Evolutionary conservation across 64 coral and sea anemone genomes (phyloP).

Genomic region (Dendronephthya gigantea): DNA sequence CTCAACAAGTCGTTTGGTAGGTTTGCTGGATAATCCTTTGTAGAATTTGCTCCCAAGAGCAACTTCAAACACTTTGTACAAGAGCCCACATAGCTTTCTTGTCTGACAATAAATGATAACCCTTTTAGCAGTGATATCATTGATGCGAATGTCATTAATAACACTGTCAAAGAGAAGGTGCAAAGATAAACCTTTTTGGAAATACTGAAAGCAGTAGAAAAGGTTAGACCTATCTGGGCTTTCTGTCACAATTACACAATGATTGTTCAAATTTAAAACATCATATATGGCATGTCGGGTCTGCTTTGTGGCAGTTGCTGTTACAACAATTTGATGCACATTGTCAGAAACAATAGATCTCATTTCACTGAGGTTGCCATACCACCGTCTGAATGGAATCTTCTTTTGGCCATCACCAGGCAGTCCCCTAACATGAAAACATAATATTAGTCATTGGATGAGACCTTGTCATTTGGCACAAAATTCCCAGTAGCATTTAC

Average conservation of each 20-base stretch:
- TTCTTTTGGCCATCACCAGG: not conserved
- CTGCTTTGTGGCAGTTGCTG: conserved; percentile 1
- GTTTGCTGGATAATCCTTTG: not conserved
- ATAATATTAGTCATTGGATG: conserved; percentile 13
- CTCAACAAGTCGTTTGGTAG: conserved; percentile 5
- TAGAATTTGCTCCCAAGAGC: conserved; percentile 16
- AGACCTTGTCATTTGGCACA: too few species aligned
- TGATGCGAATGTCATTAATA: not conserved
- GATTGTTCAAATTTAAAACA: not conserved
- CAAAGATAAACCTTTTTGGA: not conserved
- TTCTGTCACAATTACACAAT: not conserved
- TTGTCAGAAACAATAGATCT: not conserved
- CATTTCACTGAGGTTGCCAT: not conserved
- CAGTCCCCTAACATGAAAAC: conserved; percentile 3
- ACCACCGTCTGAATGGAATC: conserved; percentile 12
- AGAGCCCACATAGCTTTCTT: conserved; percentile 7
- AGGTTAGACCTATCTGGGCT: conserved; percentile 2
- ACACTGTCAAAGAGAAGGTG: not conserved
- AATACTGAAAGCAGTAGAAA: conserved; percentile 20
- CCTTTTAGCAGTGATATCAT: conserved; percentile 3
- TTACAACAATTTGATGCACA: conserved; percentile 16
- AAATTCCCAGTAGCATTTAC: too few species aligned
- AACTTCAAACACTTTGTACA: conserved; percentile 2
- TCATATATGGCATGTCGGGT: conserved; percentile 5
- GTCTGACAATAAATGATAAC: conserved; percentile 20